These are phyloP conservation scores for Corythucha ciliata DNA, from an alignment of 2,888 invertebrate genomes.

Conservation along the genomic window DNA sequence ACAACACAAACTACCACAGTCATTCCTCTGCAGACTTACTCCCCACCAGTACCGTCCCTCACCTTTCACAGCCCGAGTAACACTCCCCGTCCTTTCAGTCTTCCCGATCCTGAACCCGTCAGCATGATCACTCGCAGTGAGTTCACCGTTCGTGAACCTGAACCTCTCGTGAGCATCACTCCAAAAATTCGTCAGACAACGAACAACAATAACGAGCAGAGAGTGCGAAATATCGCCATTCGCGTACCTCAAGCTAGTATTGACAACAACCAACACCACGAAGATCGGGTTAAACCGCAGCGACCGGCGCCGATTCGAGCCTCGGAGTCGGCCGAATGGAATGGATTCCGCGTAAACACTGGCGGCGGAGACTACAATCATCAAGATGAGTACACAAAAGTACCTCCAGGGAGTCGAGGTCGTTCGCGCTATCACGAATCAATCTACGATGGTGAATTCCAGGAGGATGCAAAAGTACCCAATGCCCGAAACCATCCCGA, in stretches of 20 bases:
- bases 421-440: conserved; percentile 20
- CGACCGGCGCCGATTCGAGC: conserved; percentile 18
- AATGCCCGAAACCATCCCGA: no score
- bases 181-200: conserved; percentile 17
- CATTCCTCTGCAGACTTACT: no score
- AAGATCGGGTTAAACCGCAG: conserved; percentile 10
- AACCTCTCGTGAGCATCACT: conserved; percentile 24
- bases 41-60: no score
- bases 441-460: conserved; percentile 17
- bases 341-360: conserved; percentile 16
- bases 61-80: no score
- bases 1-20: no score
- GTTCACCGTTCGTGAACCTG: conserved; percentile 21
- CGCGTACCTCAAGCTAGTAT: conserved; percentile 24
- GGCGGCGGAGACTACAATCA: conserved; percentile 15
- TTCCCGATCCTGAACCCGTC: conserved; percentile 17
- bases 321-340: conserved; percentile 21
- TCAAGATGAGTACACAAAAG: conserved; percentile 15
- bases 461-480: background rate
- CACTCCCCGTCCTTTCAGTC: conserved; percentile 21
- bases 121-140: conserved; percentile 18
- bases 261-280: conserved; percentile 21
- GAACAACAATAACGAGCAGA: conserved; percentile 5
- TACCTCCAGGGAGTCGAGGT: conserved; percentile 11
- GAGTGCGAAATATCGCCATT: conserved; percentile 20